Percentiles rank a stretch among this genome's conserved stretches.
Evolutionary conservation across 2,113 vertebrate genomes (phyloP).

Genomic region (Chunga burmeisteri): DNA sequence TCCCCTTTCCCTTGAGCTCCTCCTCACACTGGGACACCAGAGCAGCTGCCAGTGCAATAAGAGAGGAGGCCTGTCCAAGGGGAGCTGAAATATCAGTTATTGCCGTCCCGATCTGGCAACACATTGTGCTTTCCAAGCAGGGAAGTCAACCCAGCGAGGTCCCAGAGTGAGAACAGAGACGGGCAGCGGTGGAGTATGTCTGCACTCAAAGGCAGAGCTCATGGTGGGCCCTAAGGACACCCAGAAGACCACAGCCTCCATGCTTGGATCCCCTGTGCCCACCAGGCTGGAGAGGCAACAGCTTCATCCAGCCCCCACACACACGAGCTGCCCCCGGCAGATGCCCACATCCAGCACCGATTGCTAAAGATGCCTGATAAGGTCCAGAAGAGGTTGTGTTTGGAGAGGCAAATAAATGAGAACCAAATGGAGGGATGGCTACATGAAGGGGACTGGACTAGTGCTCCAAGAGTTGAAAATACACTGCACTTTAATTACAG

Average conservation of each 20-base stretch:
- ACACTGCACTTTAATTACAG: conserved; percentile 80
- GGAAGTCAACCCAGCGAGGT: not conserved
- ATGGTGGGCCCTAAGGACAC: fast-evolving
- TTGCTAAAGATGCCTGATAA: not conserved
- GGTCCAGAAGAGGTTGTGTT: not conserved
- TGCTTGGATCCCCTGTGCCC: not conserved
- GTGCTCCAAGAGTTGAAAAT: not conserved
- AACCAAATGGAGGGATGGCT: conserved; percentile 64
- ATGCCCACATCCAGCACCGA: not conserved
- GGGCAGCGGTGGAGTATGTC: not conserved
- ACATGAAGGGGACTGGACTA: not conserved
- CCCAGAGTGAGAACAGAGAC: fast-evolving
- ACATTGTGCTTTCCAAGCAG: not conserved
- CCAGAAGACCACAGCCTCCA: not conserved
- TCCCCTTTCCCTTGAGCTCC: not conserved
- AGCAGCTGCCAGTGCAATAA: not conserved
- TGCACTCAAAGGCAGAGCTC: not conserved
- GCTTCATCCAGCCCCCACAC: not conserved
- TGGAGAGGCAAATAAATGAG: conserved; percentile 28
- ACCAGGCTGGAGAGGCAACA: too few relatives aligned
- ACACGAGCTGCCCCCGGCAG: fast-evolving
- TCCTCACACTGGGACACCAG: fast-evolving
- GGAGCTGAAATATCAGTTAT: not conserved
- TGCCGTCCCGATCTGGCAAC: fast-evolving
- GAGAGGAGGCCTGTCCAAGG: not conserved